Evolutionary conservation across 2,113 vertebrate genomes (phyloP).

Genomic region (Cardinalis cardinalis): DNA sequence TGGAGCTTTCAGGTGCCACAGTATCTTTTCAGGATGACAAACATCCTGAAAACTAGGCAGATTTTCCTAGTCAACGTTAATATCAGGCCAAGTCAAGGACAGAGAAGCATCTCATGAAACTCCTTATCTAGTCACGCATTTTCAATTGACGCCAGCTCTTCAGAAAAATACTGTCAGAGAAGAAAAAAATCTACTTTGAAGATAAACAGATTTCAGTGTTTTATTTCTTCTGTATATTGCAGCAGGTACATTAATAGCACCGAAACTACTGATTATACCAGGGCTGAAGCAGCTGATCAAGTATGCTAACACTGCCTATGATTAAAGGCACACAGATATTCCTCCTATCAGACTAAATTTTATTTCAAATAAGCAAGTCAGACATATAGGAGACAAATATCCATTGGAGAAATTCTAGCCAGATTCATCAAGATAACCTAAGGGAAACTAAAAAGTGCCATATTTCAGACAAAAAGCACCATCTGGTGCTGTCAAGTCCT

Average conservation of each 20-base stretch:
- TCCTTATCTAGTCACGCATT: background rate
- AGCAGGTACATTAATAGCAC: background rate
- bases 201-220: background rate
- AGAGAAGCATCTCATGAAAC: background rate
- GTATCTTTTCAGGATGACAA: background rate
- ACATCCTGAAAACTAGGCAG: background rate
- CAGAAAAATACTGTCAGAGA: background rate
- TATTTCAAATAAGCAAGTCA: conserved; percentile 17
- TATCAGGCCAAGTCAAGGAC: background rate
- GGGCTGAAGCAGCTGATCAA: background rate
- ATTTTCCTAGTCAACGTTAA: background rate
- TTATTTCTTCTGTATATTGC: background rate
- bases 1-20: background rate
- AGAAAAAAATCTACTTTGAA: background rate
- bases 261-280: background rate
- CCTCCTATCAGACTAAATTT: background rate
- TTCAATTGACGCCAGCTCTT: background rate
- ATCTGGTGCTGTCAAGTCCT: conserved; percentile 36
- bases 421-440: background rate
- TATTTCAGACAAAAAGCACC: conserved; percentile 54
- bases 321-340: background rate
- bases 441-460: conserved; percentile 43
- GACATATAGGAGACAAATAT: background rate
- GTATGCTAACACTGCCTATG: background rate
- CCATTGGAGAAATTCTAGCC: conserved; percentile 10